Evolutionary conservation across 1,140 invertebrate genomes (phyloP), one percentile per base, ranked within the genome.

Genomic region (Lepidurus arcticus): DNA sequence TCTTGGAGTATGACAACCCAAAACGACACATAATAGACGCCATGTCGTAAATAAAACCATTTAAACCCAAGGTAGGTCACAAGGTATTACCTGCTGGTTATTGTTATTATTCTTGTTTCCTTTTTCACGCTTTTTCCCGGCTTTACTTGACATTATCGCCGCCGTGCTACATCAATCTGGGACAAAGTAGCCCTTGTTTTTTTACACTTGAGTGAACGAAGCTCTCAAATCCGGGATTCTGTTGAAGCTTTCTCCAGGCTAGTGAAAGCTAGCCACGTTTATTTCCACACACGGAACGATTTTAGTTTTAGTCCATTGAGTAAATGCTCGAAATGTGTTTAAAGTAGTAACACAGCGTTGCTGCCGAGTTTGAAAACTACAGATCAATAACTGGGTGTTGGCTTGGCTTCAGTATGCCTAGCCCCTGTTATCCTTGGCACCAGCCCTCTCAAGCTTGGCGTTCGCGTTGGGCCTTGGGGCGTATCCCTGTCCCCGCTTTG

Each of bases 311-410:
- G 21, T 65, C 8, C n/a, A 65, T 21, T 65, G 7, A 65, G 21
- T 21, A 65, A 65, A 65, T 65, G 21, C 53, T 65, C 53, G 21
- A 65, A 65, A 65, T 65, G 53, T 21, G 53, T 21, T 65, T 65
- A 65, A 65, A 9, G 53, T 21, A 7, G 8, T 65, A 65, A 65
- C 53, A 65, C 53, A 3, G 53, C 53, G 53, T 65, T 65, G 53
- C 21, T 65, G 53, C 53, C 21, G 53, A 65, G 53, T 65, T 65
- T 65, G 53, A 65, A 65, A 65, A 65, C 53, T 65, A 65, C 53
- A 65, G 53, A 65, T 65, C 53, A 65, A 65, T 65, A 65, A 65
- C 53, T 65, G 53, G 53, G 53, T 65, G 53, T 65, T 65, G 53
- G 53, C 53, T 65, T 65, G 53, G 53, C 53, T 65, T 65, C 53